Base-by-base conservation (phyloP, 2,888 invertebrate genomes). In the Pammene fasciana region DNA sequence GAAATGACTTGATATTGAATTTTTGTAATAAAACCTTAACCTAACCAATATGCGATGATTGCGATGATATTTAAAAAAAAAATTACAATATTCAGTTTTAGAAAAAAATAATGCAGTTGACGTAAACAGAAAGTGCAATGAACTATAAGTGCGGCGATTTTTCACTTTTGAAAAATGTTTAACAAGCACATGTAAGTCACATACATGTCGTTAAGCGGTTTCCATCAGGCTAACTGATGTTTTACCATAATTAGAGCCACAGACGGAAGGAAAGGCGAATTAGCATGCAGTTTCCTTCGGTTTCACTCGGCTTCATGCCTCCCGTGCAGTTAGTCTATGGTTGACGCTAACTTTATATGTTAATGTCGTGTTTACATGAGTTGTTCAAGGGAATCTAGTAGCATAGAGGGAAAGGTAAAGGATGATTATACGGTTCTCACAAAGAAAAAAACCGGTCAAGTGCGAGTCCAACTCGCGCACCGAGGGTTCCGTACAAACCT, bases 201-300 rank as follows among this genome's bases (percentile, higher is more conserved):
- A 59, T 9, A 59, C 34, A 48, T 61, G 16, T 8, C 13, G 34
- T 16, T 48, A 38, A 26, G 56, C 56, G 50, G 34, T 62, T 50
- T 18, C 50, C 34, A 52, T 57, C 52, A 18, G 34, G 13, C 34
- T 38, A 52, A 45, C 62, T 34, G 48, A 56, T 55, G 54, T 48
- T 50, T 48, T 57, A 52, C 68, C 62, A 57, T 64, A 68, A 68
- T 68, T 65, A 65, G 68, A 68, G 52, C 45, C 68, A 14, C 68
- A 65, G 52, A 59, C 68, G 68, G 68, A 68, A 68, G 64, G 68
- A 68, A 68, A 68, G 57, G 64, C 45, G 64, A 65, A 68, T 68
- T 68, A 68, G 64, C 64, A 68, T 68, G 52, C 45, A 52, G 68
- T 68, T 68, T 68, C 68, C 68, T 68, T 68, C 45, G 68, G 64